Evolutionary conservation across 1,140 invertebrate species (phyloP).

Genomic region (Odontomachus brunneus): DNA sequence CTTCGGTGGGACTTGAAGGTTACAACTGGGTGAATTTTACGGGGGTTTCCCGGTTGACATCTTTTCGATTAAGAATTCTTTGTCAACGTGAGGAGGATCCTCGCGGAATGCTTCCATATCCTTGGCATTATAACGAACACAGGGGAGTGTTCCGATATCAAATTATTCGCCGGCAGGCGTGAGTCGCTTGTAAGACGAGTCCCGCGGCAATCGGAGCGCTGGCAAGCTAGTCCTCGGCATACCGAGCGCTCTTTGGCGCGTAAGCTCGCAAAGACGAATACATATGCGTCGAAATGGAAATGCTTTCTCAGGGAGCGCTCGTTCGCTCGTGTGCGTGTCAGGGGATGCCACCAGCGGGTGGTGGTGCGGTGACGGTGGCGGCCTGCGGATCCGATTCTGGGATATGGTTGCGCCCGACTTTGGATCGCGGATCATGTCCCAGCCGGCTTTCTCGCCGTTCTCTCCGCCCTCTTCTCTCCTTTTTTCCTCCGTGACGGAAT

Average conservation of each 20-base stretch:
- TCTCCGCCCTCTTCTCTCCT: no score
- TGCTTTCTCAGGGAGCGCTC: conserved; percentile 17
- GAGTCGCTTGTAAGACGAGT: conserved; percentile 39
- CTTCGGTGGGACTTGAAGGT: no score
- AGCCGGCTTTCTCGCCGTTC: background rate
- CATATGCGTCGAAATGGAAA: conserved; percentile 39
- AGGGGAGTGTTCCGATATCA: background rate
- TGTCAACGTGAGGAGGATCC: background rate
- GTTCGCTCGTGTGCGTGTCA: background rate
- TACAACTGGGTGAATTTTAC: background rate
- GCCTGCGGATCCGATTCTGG: conserved; percentile 5
- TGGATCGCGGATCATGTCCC: conserved; percentile 16
- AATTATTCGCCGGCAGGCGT: conserved; percentile 20
- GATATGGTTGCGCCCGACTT: background rate
- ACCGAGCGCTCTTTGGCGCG: conserved; percentile 22
- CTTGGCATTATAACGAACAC: background rate
- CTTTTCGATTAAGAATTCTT: background rate
- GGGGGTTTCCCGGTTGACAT: background rate
- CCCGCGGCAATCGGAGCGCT: conserved; percentile 2
- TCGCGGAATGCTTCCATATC: background rate
- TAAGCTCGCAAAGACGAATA: conserved; percentile 30
- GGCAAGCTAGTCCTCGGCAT: background rate
- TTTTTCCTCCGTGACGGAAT: background rate
- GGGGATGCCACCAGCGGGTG: background rate
- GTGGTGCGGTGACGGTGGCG: no score